These are phyloP conservation scores for Dasyornis broadbenti DNA, from an alignment of 2,113 vertebrate genomes.

Conservation along the genomic window DNA sequence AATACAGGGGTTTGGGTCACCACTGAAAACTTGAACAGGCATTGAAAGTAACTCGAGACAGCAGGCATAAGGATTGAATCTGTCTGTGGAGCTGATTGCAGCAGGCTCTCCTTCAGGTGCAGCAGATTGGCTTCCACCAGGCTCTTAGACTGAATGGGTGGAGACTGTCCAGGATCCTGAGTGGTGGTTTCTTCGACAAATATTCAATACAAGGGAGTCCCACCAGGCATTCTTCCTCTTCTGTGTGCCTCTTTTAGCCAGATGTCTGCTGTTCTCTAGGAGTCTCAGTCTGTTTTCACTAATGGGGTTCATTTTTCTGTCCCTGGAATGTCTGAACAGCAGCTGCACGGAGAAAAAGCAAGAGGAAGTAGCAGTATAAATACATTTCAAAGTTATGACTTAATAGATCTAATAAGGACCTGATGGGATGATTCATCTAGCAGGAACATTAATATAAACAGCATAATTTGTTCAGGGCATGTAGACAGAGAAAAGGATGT, in stretches of 20 bases:
- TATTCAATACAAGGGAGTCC: background rate
- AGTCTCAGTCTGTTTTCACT: background rate
- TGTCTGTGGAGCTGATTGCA: background rate
- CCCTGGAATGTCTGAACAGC: background rate
- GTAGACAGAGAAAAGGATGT: background rate
- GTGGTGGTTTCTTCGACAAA: background rate
- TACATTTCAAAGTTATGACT: background rate
- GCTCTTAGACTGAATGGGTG: background rate
- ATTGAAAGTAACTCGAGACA: too few relatives aligned
- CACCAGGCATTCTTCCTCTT: background rate
- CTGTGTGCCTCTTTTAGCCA: background rate
- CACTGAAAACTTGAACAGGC: background rate
- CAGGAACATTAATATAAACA: background rate
- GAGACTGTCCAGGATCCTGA: background rate
- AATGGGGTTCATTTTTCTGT: background rate
- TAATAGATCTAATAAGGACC: background rate
- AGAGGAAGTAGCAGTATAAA: background rate
- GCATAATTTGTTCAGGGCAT: background rate
- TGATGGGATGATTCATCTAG: background rate
- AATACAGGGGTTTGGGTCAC: background rate
- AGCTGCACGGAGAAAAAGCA: background rate
- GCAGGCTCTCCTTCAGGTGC: background rate
- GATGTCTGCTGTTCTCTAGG: background rate
- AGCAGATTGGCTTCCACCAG: background rate
- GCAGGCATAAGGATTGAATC: background rate